phyloP scores from a whole-genome alignment of 2,888 invertebrate genomes.

The Lochmaea capreae region DNA sequence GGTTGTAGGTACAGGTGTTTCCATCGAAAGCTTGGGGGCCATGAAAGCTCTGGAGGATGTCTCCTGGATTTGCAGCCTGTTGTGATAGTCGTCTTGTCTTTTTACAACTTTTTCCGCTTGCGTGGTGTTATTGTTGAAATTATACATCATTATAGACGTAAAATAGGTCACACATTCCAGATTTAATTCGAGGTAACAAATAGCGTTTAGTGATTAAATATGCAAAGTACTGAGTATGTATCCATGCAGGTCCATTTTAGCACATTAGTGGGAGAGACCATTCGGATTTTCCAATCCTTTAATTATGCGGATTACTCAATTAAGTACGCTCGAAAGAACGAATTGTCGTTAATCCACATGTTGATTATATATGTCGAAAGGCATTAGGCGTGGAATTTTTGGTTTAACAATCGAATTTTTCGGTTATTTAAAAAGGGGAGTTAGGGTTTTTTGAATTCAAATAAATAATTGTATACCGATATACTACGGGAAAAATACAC shows the following conservation, averaged over 20 bases:
- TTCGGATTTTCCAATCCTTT: constrained; percentile 39
- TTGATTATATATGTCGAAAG: constrained; percentile 25
- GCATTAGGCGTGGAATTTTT: not conserved
- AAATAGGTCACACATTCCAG: constrained; percentile 8
- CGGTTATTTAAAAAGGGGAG: not conserved
- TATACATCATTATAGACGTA: too few relatives aligned
- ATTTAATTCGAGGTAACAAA: constrained; percentile 32
- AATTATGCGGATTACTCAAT: constrained; percentile 36
- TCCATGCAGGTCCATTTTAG: constrained; percentile 40
- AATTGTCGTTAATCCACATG: constrained; percentile 31
- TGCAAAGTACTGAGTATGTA: constrained; percentile 39
- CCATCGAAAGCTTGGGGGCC: too few relatives aligned
- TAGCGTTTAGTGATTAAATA: constrained; percentile 36
- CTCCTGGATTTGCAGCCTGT: too few relatives aligned
- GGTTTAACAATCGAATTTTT: not conserved
- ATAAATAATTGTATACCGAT: too few relatives aligned
- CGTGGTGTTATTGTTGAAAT: too few relatives aligned
- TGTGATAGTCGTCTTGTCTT: too few relatives aligned
- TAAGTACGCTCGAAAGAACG: constrained; percentile 36
- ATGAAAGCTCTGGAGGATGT: too few relatives aligned
- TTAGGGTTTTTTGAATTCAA: too few relatives aligned
- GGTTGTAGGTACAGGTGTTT: too few relatives aligned
- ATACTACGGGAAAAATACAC: too few relatives aligned
- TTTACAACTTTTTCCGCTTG: too few relatives aligned
- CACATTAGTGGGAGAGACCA: constrained; percentile 41